Conservation (phyloP, 2,797 vertebrate genomes). For the Darevskia mixta region DNA sequence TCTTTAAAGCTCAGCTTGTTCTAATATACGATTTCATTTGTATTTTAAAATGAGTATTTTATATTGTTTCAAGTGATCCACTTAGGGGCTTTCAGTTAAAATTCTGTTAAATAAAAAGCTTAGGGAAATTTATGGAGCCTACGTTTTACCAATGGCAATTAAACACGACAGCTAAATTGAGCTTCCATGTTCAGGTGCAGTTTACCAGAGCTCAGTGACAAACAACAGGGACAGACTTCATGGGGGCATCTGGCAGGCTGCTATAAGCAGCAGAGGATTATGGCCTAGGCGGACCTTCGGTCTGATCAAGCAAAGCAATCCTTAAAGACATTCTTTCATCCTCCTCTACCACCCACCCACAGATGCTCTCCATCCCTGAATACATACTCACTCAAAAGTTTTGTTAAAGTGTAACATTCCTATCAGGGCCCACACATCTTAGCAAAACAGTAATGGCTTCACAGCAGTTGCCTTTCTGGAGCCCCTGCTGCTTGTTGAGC, state of each 20-base stretch:
- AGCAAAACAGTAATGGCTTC: not conserved
- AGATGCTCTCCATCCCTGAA: not conserved
- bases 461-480: not conserved
- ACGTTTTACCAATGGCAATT: too few species aligned
- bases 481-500: not conserved
- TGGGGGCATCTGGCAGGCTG: not conserved
- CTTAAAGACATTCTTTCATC: slow-evolving; percentile 26
- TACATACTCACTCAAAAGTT: slow-evolving; percentile 22
- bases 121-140: too few species aligned
- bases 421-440: not conserved
- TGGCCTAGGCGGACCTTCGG: not conserved
- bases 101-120: too few species aligned
- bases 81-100: too few species aligned
- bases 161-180: too few species aligned
- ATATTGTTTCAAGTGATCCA: too few species aligned
- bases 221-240: not conserved
- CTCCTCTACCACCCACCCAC: slow-evolving; percentile 14
- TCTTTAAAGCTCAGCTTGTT: too few species aligned
- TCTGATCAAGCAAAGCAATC: not conserved
- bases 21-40: too few species aligned
- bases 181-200: not conserved
- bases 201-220: not conserved
- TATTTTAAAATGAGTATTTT: too few species aligned
- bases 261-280: not conserved
- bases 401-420: slow-evolving; percentile 1